Conservation (phyloP, 2,113 vertebrate species). For the Egretta garzetta region DNA sequence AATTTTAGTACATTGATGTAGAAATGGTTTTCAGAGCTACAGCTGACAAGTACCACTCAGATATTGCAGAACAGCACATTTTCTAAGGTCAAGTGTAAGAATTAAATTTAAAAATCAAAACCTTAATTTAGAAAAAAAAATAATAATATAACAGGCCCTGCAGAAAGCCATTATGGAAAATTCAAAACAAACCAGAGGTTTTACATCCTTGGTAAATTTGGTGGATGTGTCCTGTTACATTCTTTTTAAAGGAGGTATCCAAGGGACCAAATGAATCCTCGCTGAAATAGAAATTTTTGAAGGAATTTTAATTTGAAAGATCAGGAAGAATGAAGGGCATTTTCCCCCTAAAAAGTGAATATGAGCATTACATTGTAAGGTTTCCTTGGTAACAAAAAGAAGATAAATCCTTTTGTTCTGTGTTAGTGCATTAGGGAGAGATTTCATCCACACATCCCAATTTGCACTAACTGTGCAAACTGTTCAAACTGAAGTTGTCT, state of each 20-base stretch:
- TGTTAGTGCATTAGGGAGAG: slow-evolving; percentile 4
- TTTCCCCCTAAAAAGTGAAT: slow-evolving; percentile 6
- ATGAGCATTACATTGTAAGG: slow-evolving; percentile 10
- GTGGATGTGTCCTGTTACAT: neutral
- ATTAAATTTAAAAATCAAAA: neutral
- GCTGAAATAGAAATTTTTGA: neutral
- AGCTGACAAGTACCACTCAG: neutral
- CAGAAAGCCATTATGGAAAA: neutral
- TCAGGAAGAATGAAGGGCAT: neutral
- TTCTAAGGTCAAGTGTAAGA: neutral
- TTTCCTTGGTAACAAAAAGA: slow-evolving; percentile 61
- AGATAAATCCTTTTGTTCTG: slow-evolving; percentile 58
- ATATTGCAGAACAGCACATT: neutral
- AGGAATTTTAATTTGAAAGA: neutral
- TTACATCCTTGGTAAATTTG: neutral
- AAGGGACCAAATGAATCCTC: neutral
- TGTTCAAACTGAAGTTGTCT: slow-evolving; percentile 21
- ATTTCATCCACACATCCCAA: slow-evolving; percentile 34
- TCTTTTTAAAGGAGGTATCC: neutral
- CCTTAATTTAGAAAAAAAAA: neutral
- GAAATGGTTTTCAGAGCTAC: neutral
- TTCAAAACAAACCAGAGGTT: neutral
- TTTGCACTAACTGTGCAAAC: slow-evolving; percentile 46
- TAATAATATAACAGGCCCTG: neutral
- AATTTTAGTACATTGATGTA: neutral